Evolutionary conservation across 2,888 invertebrate species (phyloP).

Genomic region (Brachylomia viminalis): DNA sequence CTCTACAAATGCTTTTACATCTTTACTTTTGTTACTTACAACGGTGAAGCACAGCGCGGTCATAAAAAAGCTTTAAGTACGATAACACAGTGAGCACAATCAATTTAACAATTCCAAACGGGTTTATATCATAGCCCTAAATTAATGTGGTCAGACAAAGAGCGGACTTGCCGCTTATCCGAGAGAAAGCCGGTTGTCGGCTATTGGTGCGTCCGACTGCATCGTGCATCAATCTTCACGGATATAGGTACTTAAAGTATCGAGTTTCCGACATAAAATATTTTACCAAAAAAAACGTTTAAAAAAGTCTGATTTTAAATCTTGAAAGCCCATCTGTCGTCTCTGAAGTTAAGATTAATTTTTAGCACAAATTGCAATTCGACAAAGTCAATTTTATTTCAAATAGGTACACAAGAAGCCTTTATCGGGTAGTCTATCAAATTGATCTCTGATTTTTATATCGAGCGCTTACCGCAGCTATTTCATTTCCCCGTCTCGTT

Average conservation of each 20-base stretch:
- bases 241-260: conserved; percentile 61
- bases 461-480: conserved; percentile 69
- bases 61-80: conserved; percentile 65
- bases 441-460: conserved; percentile 55
- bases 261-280: conserved; percentile 59
- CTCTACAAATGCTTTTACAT: conserved; percentile 62
- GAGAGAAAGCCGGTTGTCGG: conserved; percentile 82
- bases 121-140: conserved; percentile 82
- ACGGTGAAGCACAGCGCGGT: conserved; percentile 32
- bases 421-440: conserved; percentile 36
- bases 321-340: background rate
- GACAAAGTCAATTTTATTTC: conserved; percentile 49
- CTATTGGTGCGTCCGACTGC: conserved; percentile 65
- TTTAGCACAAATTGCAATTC: conserved; percentile 17
- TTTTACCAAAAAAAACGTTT: conserved; percentile 45
- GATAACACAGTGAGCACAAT: conserved; percentile 81
- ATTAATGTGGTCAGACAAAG: conserved; percentile 87
- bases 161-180: conserved; percentile 82
- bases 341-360: conserved; percentile 24
- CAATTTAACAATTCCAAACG: conserved; percentile 82
- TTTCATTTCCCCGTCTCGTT: conserved; percentile 71
- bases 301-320: conserved; percentile 8
- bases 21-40: conserved; percentile 60
- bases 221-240: conserved; percentile 69
- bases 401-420: conserved; percentile 38